phyloP scores from a whole-genome alignment of 2,888 invertebrate genomes.

The Galerucella nymphaeae region DNA sequence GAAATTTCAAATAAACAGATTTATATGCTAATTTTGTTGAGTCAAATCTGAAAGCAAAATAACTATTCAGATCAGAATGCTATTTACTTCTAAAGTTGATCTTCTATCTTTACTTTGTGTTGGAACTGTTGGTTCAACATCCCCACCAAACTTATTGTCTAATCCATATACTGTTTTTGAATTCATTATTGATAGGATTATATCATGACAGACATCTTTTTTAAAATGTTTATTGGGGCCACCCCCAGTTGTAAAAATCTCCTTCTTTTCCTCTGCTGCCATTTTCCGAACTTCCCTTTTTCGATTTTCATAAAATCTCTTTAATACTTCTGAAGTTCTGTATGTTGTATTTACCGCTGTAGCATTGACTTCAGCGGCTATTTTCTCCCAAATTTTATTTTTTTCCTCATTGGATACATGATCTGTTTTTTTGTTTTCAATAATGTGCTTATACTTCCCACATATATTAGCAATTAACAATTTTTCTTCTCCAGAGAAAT shows the following conservation, averaged over 20 bases:
- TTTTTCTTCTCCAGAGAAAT: too few relatives aligned
- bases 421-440: background rate
- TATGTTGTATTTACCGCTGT: background rate
- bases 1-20: too few relatives aligned
- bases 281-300: background rate
- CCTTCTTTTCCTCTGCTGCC: background rate
- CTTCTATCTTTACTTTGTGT: too few relatives aligned
- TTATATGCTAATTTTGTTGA: too few relatives aligned
- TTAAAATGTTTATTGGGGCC: background rate
- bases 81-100: too few relatives aligned
- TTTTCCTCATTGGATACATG: background rate
- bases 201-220: background rate
- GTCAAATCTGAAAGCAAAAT: too few relatives aligned
- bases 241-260: background rate
- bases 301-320: background rate
- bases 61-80: too few relatives aligned
- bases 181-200: background rate
- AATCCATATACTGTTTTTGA: background rate
- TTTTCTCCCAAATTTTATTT: background rate
- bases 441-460: background rate
- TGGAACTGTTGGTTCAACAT: background rate
- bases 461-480: too few relatives aligned
- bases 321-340: background rate
- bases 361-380: background rate
- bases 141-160: background rate